These are phyloP conservation scores for Hafferia zeledoni DNA, from an alignment of 2,797 vertebrate species.

Conservation along the genomic window DNA sequence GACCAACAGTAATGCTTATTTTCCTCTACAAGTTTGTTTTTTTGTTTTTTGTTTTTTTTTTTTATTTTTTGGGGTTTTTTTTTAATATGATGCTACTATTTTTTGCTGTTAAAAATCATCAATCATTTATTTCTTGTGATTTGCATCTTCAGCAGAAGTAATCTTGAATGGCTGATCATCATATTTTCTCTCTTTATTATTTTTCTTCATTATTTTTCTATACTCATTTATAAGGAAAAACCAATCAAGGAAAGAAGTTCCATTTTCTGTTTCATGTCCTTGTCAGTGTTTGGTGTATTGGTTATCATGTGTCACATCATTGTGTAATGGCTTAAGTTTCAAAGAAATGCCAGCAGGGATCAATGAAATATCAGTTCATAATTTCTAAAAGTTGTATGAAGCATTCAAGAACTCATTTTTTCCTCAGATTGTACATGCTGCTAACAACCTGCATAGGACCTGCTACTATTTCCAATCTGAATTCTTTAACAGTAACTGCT, in stretches of 20 bases:
- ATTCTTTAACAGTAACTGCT: constrained; percentile 16
- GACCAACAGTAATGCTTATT: not conserved
- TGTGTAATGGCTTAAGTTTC: not conserved
- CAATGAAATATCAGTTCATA: constrained; percentile 16
- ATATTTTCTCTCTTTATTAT: not conserved
- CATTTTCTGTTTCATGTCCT: not conserved
- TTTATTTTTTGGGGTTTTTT: no score
- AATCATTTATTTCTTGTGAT: not conserved
- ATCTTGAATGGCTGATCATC: not conserved
- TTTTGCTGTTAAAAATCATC: not conserved
- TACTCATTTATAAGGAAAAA: constrained; percentile 1
- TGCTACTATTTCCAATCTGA: not conserved
- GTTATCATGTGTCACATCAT: not conserved
- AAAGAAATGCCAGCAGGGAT: constrained; percentile 19
- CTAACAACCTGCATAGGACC: not conserved
- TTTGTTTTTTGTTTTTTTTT: no score
- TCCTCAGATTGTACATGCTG: not conserved
- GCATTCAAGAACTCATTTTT: constrained; percentile 21
- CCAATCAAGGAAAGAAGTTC: not conserved
- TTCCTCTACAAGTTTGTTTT: not conserved
- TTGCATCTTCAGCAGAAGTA: not conserved
- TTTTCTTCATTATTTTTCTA: not conserved
- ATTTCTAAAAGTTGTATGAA: not conserved
- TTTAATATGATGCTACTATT: not conserved
- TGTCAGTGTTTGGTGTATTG: not conserved